Evolutionary conservation across 2,888 invertebrate species (phyloP).

Genomic region (Leucophenga maculata): DNA sequence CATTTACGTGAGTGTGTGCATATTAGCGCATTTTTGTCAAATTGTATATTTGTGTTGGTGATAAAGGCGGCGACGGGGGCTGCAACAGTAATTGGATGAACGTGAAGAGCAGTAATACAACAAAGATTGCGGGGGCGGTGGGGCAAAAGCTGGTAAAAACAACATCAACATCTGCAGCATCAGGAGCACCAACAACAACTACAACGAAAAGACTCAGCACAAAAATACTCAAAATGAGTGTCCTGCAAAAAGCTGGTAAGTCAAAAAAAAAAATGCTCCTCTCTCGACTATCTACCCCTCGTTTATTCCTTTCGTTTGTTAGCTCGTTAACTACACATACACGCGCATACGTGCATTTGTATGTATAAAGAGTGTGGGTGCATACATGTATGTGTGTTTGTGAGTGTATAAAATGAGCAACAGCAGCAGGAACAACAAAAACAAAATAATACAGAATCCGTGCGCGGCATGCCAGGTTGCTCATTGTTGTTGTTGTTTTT

Average conservation of each 20-base stretch:
- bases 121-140: background rate
- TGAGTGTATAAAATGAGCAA: background rate
- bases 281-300: too few relatives aligned
- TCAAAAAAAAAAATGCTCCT: slow-evolving; percentile 10
- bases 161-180: background rate
- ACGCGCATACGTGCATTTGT: background rate
- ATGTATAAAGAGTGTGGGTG: background rate
- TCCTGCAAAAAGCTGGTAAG: slow-evolving; percentile 61
- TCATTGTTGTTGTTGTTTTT: background rate
- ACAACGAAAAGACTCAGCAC: slow-evolving; percentile 36
- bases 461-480: too few relatives aligned
- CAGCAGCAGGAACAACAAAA: background rate
- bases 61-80: background rate
- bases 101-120: background rate
- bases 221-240: slow-evolving; percentile 45
- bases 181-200: slow-evolving; percentile 22
- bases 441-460: background rate
- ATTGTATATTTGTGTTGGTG: too few relatives aligned
- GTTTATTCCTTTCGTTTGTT: too few relatives aligned
- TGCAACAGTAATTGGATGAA: slow-evolving; percentile 7
- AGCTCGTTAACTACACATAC: background rate
- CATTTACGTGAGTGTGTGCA: too few relatives aligned
- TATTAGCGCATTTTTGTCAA: too few relatives aligned
- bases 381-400: background rate
- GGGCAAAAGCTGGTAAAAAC: background rate